These are phyloP conservation scores for Rhinichthys osculus DNA, from an alignment of 2,797 vertebrate species.

Conservation along the genomic window DNA sequence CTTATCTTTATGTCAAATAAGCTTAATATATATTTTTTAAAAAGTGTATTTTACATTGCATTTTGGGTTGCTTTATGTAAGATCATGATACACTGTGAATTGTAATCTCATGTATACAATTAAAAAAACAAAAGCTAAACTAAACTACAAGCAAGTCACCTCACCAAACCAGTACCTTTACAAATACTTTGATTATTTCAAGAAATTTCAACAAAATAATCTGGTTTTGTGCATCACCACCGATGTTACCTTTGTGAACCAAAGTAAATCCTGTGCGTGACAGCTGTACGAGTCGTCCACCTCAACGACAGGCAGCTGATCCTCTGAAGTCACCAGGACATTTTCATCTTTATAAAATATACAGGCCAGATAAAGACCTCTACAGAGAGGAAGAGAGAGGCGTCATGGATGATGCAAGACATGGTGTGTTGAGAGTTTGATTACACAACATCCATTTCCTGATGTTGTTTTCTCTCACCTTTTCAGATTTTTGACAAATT, in stretches of 20 bases:
- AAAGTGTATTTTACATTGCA: neutral
- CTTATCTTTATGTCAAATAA: neutral
- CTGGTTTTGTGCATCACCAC: neutral
- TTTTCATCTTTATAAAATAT: constrained; percentile 91
- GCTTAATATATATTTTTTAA: neutral
- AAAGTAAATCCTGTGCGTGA: constrained; percentile 91
- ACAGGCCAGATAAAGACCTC: constrained; percentile 86
- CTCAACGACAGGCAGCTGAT: constrained; percentile 91
- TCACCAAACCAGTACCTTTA: neutral
- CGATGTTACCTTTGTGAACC: constrained; percentile 88
- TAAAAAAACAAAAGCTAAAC: neutral
- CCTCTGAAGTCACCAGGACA: constrained; percentile 89
- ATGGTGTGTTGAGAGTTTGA: neutral
- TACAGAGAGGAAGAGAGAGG: constrained; percentile 61
- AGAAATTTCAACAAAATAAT: neutral
- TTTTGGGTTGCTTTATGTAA: neutral
- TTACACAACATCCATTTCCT: neutral
- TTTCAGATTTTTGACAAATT: constrained; percentile 91
- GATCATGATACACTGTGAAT: too few species aligned
- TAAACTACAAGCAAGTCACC: neutral
- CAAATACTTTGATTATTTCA: neutral
- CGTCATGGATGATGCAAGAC: neutral
- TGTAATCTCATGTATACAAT: too few species aligned
- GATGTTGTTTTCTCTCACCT: constrained; percentile 73
- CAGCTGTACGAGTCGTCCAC: constrained; percentile 90